These are phyloP conservation scores for Hemiprocne comata DNA, from an alignment of 2,113 vertebrate genomes.

Conservation along the genomic window DNA sequence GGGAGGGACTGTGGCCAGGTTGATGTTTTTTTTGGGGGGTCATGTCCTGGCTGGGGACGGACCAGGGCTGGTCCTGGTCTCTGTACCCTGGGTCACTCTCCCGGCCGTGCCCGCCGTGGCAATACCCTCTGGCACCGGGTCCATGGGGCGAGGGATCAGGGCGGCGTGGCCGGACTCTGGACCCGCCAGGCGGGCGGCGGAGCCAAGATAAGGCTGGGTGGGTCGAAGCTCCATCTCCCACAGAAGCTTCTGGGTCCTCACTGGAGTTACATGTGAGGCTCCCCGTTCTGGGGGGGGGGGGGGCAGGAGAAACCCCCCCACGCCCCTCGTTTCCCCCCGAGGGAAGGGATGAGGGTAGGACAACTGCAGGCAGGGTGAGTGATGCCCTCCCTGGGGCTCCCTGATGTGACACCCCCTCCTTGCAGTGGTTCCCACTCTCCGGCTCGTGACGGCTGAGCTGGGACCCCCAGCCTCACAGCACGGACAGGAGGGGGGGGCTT, in stretches of 20 bases:
- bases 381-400: not conserved
- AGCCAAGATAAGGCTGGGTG: not conserved
- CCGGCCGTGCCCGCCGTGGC: accelerated
- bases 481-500: not conserved
- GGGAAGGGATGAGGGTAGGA: not conserved
- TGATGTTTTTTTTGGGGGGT: accelerated
- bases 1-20: accelerated
- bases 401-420: not conserved
- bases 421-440: not conserved
- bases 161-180: not conserved
- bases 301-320: too few species aligned
- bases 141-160: accelerated
- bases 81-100: accelerated
- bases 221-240: not conserved
- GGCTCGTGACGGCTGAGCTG: not conserved
- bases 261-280: accelerated
- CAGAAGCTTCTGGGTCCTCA: not conserved
- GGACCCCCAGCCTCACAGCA: not conserved
- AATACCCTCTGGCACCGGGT: not conserved
- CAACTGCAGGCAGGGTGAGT: not conserved
- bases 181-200: not conserved
- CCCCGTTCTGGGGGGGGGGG: accelerated
- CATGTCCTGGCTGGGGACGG: accelerated
- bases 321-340: accelerated
- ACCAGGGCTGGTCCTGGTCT: accelerated